A percentile compares a stretch with the other conserved stretches of the same genome.
phyloP scores from a whole-genome alignment of 2,113 vertebrate genomes.

The Perca schrenkii region DNA sequence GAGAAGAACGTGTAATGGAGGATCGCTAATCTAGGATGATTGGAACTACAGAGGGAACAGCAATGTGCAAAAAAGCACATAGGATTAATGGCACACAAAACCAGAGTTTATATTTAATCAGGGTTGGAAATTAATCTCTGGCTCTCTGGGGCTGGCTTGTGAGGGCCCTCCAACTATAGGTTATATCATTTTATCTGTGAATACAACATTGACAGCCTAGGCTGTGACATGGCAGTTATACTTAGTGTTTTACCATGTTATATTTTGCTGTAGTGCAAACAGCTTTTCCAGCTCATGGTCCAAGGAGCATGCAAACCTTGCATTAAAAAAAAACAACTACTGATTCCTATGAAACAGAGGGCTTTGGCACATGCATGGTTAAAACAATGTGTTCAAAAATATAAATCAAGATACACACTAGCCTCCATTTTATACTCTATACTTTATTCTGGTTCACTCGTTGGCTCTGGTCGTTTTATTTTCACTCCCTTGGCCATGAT shows the following conservation, averaged over 20 bases:
- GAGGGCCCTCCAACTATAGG: conserved; percentile 31
- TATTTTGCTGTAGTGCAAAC: conserved; percentile 5
- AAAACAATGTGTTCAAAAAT: not conserved
- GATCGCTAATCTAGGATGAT: conserved; percentile 66
- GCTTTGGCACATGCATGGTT: conserved; percentile 26
- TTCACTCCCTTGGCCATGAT: conserved; percentile 57
- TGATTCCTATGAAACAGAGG: not conserved
- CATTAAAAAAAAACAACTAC: conserved; percentile 19
- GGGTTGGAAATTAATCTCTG: conserved; percentile 51
- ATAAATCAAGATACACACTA: not conserved
- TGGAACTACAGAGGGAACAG: conserved; percentile 48
- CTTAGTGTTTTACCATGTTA: not conserved
- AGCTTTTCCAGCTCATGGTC: conserved; percentile 2
- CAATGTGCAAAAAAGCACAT: conserved; percentile 46
- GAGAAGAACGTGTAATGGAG: conserved; percentile 58
- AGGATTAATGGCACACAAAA: conserved; percentile 68
- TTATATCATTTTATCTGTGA: conserved; percentile 36
- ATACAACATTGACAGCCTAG: conserved; percentile 8
- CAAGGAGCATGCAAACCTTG: not conserved
- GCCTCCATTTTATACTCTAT: conserved; percentile 2
- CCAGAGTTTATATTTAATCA: conserved; percentile 64
- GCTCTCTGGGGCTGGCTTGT: conserved; percentile 49
- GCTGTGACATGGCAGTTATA: not conserved
- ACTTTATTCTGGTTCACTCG: conserved; percentile 28
- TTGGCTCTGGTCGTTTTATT: conserved; percentile 43